These are phyloP conservation scores for Rhinoderma darwinii DNA, from an alignment of 2,113 vertebrate genomes.

Conservation along the genomic window DNA sequence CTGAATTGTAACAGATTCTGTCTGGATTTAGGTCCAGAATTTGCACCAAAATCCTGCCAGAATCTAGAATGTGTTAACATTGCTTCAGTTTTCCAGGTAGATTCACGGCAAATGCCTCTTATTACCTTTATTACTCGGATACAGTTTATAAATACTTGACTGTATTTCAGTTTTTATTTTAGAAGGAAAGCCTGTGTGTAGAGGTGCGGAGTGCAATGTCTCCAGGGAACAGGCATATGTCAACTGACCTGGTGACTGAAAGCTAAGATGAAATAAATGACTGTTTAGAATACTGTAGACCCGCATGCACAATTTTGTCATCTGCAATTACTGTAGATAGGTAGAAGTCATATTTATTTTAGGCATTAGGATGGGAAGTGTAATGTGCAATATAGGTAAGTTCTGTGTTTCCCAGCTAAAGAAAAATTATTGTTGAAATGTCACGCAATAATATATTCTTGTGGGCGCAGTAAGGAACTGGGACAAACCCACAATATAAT, in stretches of 20 bases:
- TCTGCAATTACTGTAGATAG: background rate
- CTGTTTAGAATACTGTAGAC: background rate
- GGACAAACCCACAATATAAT: no score
- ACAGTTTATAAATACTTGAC: constrained; percentile 2
- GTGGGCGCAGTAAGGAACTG: no score
- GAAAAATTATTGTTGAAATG: background rate
- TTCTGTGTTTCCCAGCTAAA: background rate
- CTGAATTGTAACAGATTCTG: no score
- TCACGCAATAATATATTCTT: background rate
- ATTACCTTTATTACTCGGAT: background rate
- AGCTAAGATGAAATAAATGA: background rate
- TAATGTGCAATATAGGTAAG: no score
- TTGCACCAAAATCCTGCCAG: no score
- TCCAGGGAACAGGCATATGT: background rate
- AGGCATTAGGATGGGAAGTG: background rate
- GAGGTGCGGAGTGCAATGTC: background rate
- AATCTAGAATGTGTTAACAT: no score
- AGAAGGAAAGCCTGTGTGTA: background rate
- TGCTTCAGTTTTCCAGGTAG: background rate
- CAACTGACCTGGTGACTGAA: background rate
- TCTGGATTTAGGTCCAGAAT: no score
- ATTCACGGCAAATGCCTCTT: background rate
- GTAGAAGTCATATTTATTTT: background rate
- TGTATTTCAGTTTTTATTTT: background rate
- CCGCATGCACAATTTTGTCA: background rate